phyloP scores from a whole-genome alignment of 1,140 invertebrate species.

The Meteorus sp. region DNA sequence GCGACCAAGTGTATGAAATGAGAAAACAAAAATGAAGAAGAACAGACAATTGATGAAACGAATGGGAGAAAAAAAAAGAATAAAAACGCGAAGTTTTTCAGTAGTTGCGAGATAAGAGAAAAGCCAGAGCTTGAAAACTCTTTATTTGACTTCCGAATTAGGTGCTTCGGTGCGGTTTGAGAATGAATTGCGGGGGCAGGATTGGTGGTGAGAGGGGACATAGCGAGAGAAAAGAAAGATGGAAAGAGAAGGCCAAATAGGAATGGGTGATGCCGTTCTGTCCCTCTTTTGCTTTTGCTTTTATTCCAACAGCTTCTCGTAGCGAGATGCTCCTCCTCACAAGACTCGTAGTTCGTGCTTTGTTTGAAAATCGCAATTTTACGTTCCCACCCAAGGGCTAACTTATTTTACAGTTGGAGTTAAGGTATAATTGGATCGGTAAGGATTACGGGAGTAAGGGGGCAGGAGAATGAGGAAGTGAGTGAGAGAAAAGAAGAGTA shows the following conservation, averaged over 20 bases:
- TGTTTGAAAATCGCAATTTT: slow-evolving; percentile 45
- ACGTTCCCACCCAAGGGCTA: slow-evolving; percentile 23
- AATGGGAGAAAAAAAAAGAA: neutral
- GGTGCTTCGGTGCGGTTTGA: slow-evolving; percentile 37
- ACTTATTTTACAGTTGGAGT: slow-evolving; percentile 39
- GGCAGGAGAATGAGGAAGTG: neutral
- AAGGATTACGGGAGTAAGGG: slow-evolving; percentile 40
- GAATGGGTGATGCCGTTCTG: slow-evolving; percentile 5
- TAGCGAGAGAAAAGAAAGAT: too few relatives aligned
- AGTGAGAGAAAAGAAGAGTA: neutral
- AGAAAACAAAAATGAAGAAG: too few relatives aligned
- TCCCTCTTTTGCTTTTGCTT: neutral
- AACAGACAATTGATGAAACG: neutral
- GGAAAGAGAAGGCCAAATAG: too few relatives aligned
- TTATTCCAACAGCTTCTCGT: neutral
- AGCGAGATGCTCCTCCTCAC: slow-evolving; percentile 1
- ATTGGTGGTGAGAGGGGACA: too few relatives aligned
- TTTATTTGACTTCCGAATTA: slow-evolving; percentile 49
- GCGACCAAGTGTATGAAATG: too few relatives aligned
- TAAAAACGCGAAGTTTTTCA: neutral
- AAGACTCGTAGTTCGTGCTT: slow-evolving; percentile 38
- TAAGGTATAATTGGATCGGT: slow-evolving; percentile 45
- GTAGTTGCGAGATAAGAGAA: slow-evolving; percentile 10
- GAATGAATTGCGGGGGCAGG: slow-evolving; percentile 19
- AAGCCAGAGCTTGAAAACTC: slow-evolving; percentile 22